phyloP scores from a whole-genome alignment of 1,140 invertebrate species.

The Andrena cerasifolii region DNA sequence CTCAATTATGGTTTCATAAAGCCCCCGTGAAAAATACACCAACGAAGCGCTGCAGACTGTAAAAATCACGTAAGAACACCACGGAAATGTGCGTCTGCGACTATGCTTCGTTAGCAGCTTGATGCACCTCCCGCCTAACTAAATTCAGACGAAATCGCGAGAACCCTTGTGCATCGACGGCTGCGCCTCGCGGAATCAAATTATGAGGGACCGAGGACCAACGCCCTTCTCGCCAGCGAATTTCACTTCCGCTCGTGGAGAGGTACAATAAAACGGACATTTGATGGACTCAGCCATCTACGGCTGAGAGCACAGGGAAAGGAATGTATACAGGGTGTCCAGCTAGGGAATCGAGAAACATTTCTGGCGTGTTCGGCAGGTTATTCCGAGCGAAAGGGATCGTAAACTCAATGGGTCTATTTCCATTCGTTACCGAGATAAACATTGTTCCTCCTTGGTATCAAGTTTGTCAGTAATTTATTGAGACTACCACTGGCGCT shows the following conservation, averaged over 20 bases:
- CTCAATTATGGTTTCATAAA: background rate
- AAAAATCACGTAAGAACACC: slow-evolving; percentile 24
- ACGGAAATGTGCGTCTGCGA: background rate
- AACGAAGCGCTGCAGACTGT: background rate
- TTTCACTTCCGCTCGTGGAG: slow-evolving; percentile 60
- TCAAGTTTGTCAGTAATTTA: too few relatives aligned
- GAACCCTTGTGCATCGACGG: slow-evolving; percentile 23
- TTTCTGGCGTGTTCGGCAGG: too few relatives aligned
- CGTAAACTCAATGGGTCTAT: too few relatives aligned
- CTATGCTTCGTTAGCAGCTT: slow-evolving; percentile 25
- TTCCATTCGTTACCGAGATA: too few relatives aligned
- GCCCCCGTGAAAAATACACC: background rate
- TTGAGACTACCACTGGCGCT: too few relatives aligned
- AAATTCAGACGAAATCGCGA: slow-evolving; percentile 58
- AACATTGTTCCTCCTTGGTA: too few relatives aligned
- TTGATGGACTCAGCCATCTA: slow-evolving; percentile 56
- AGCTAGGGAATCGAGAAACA: too few relatives aligned
- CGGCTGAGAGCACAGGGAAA: background rate
- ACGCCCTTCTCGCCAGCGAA: slow-evolving; percentile 52
- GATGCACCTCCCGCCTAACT: slow-evolving; percentile 47
- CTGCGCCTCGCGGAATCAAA: slow-evolving; percentile 57
- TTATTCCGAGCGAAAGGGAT: too few relatives aligned
- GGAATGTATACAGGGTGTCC: background rate
- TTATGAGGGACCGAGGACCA: slow-evolving; percentile 60
- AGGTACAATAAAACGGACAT: slow-evolving; percentile 63